These are phyloP conservation scores for Liolophura sinensis DNA, from an alignment of 1,140 invertebrate genomes.

Conservation along the genomic window DNA sequence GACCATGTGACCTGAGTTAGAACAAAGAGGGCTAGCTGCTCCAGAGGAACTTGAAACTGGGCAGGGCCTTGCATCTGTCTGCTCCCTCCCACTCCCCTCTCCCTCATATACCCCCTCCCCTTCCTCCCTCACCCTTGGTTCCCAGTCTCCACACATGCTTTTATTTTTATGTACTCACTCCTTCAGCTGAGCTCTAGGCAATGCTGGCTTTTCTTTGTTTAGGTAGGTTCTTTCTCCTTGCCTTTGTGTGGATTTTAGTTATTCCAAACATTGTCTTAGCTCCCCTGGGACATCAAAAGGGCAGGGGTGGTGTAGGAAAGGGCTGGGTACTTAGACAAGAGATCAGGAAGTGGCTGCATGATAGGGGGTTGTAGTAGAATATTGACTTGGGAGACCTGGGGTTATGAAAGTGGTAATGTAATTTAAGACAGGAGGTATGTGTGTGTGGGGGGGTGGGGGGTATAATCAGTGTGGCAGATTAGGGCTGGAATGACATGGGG, in stretches of 20 bases:
- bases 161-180: too few species aligned
- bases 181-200: background rate
- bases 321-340: too few species aligned
- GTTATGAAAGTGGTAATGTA: too few species aligned
- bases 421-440: background rate
- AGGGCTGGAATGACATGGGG: too few species aligned
- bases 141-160: background rate
- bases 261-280: background rate
- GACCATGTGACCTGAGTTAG: too few species aligned
- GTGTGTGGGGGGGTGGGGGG: background rate
- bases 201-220: background rate
- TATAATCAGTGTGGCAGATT: background rate
- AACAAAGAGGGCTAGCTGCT: too few species aligned
- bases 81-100: background rate
- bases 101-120: constrained; percentile 4
- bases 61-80: background rate
- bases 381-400: too few species aligned
- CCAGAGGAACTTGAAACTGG: too few species aligned
- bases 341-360: too few species aligned
- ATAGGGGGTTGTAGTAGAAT: too few species aligned
- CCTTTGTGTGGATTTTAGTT: background rate
- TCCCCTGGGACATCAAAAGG: too few species aligned
- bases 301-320: too few species aligned
- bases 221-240: background rate
- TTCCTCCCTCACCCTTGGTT: background rate